Evolutionary conservation across 1,140 invertebrate genomes (phyloP), one percentile per base, ranked within the genome.

Genomic region (Pectinophora gossypiella): DNA sequence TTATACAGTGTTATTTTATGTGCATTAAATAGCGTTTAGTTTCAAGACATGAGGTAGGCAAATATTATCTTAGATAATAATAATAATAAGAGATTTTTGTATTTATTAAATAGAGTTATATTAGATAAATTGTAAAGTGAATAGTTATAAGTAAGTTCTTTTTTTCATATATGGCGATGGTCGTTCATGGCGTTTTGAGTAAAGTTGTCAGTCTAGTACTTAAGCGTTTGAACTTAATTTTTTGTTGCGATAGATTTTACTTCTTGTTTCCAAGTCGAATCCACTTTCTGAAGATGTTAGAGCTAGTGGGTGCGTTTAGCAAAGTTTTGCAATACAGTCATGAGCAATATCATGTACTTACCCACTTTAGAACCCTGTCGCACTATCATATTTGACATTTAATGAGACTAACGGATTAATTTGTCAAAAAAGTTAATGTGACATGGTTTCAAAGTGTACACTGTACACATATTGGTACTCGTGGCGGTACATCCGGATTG

Each of bases 51-150:
- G 79, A 81, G 73, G 70, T 84, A 85, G 79, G 64, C 68, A 84
- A 82, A 77, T 84, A 76, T 84, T 82, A 79, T 81, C 64, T 74
- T 84, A 81, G 78, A 76, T 82, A 82, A 82, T 76, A 69, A 53
- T 76, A 69, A 55, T 21, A 61, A 69, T 86, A 85, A 85, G 80
- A 87, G 84, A 85, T 85, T 84, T 84, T 85, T 87, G 84, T 87
- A 87, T 87, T 87, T 87, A 87, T 87, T 87, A 77, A 59, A 85
- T 87, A 87, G 81, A 84, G 72, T 84, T 85, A 87, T 87, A 87
- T 81, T 87, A 85, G 84, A 64, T 85, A 83, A 85, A 76, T 85
- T 85, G 81, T 85, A 87, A 84, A 85, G 73, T 83, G 72, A 72
- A 63, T 85, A 84, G 76, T n/a, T n/a, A n/a, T n/a, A 36, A 71